Percentiles rank a stretch among this genome's conserved stretches.
These are phyloP conservation scores for Monochamus saltuarius DNA, from an alignment of 1,140 invertebrate genomes.

Conservation along the genomic window DNA sequence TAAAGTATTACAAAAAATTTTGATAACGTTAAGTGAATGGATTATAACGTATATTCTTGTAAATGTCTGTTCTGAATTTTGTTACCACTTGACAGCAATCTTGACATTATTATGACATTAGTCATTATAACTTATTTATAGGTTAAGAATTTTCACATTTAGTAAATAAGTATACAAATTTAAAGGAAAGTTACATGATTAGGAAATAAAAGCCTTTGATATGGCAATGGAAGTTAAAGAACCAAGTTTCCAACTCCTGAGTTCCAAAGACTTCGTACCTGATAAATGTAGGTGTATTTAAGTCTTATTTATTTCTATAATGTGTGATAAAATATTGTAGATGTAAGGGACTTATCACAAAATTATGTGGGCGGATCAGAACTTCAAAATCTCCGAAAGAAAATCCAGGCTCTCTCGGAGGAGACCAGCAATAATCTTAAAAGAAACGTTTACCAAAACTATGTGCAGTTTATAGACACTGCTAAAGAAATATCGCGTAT, in stretches of 20 bases:
- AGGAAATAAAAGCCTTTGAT: background rate
- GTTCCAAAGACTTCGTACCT: conserved; percentile 43
- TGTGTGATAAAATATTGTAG: conserved; percentile 49
- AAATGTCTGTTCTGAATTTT: no score
- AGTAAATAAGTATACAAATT: no score
- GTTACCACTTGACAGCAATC: no score
- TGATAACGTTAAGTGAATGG: no score
- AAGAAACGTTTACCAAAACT: conserved; percentile 97
- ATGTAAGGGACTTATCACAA: conserved; percentile 79
- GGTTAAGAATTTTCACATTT: no score
- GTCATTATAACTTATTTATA: no score
- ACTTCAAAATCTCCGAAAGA: conserved; percentile 76
- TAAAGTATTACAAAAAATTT: no score
- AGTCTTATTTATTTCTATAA: conserved; percentile 1
- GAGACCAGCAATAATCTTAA: conserved; percentile 88
- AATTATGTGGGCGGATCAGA: conserved; percentile 83
- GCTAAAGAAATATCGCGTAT: conserved; percentile 95
- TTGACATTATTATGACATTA: no score
- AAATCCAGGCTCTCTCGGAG: conserved; percentile 83
- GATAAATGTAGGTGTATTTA: conserved; percentile 46
- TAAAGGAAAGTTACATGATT: no score
- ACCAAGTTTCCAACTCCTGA: conserved; percentile 40
- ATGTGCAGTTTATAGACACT: conserved; percentile 97
- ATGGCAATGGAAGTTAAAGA: conserved; percentile 33
- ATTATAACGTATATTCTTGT: no score